Base-by-base conservation (phyloP, 2,797 vertebrate species). In the Darevskia mixta region DNA sequence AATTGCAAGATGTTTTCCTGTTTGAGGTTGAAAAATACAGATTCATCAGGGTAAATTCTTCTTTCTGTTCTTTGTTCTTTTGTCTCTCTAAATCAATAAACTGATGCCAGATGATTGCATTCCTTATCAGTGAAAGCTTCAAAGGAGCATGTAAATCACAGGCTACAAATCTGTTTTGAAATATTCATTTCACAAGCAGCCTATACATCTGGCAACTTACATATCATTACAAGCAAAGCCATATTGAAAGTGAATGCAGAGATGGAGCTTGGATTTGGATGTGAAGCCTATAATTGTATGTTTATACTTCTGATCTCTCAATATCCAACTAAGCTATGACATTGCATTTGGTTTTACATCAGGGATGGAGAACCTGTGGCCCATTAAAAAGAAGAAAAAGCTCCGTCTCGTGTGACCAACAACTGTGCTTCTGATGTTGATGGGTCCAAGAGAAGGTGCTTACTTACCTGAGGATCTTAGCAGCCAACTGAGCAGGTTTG, bases 121-220 rank as follows among this genome's bases (percentile, higher is more conserved):
- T 94, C 88, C 73, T 90, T 77, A 90, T 91, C 83, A 69, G 83
- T 77, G 35, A 85, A 87, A 88, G 90, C 94, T 92, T 95, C 96
- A 92, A 92, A 94, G 92, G 79, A 91, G 23, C 1, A 23, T 9
- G 18, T 90, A 92, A 89, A 84, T 43, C 83, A 86, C 71, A 92
- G 76, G 86, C 69, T 77, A 86, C 77, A 76, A 87, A 94, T 75
- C 61, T 0, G 2, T n/a, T 88, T 93, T 84, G 75, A 89, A 92
- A 93, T 89, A 86, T 84, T 89, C 86, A 86, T 89, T 81, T 88
- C 87, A 77, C 87, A 84, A 86, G 84, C 45, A n/a, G 49, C 49
- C 49, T 55, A 55, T 82, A 55, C 85, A 88, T 73, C 90, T 87
- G 45, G 78, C 95, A 91, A 79, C 18, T 85, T 6, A 75, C 71